Evolutionary conservation across 2,888 invertebrate genomes (phyloP), one percentile per base, ranked within the genome.

Genomic region (Eurois occulta): DNA sequence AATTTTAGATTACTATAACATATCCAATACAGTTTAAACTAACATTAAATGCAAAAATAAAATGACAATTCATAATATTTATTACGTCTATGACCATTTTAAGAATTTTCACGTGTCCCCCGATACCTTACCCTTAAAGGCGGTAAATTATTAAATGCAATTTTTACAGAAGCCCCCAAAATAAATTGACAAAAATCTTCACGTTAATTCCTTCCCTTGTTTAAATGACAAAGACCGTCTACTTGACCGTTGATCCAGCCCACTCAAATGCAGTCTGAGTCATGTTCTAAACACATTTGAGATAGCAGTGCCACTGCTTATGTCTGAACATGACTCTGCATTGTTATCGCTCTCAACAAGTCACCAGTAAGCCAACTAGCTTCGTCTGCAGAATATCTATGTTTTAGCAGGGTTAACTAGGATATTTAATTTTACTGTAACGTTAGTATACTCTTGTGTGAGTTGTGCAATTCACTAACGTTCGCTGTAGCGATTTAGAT

Each of bases 321-420:
- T 67, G 78, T 60, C 65, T 28, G 62, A 28, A 69, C 60, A 69
- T 62, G 43, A 65, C 66, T 10, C 52, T 78, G 77, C 78, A 80
- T 85, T 77, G 77, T 75, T 84, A 73, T 85, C 75, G 70, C 70
- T 72, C 71, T 85, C 81, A 84, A 85, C 85, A 77, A 84, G 81
- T 77, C 85, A 77, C 58, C 55, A 32, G 64, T 52, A 52, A 79
- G 72, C 52, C 35, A 70, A 64, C 65, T n/a, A 21, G 79, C 67
- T 64, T 68, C 64, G 41, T 75, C 52, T 71, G 55, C 24, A 28
- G 68, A 79, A 80, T 81, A 48, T 55, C 55, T 58, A 58, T 60
- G 46, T 38, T 68, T 55, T 38, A 46, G 10, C 38, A 32, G 13
- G 68, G 18, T 72, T 60, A 24, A 2, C n/a, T 71, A 16, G 16